These are phyloP conservation scores for Darevskia mixta DNA, from an alignment of 2,797 vertebrate genomes.

Conservation along the genomic window DNA sequence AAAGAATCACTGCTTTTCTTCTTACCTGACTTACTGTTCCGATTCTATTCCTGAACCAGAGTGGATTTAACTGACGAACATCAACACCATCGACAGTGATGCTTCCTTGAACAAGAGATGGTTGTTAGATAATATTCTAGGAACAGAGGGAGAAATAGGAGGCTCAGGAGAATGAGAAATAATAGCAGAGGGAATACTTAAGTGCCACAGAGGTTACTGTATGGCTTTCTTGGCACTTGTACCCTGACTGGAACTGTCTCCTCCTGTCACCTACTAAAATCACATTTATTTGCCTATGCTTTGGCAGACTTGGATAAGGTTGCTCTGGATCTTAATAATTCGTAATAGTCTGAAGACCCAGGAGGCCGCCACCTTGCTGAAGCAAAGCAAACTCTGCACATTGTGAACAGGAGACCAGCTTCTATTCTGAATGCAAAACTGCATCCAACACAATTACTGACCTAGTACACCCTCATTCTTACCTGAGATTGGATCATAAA, in stretches of 20 bases:
- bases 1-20: background rate
- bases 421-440: background rate
- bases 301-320: too few species aligned
- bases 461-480: slow-evolving; percentile 32
- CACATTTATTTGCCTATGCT: too few species aligned
- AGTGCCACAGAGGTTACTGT: too few species aligned
- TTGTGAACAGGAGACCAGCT: background rate
- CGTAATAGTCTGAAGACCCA: too few species aligned
- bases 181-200: background rate
- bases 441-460: background rate
- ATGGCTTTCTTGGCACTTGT: too few species aligned
- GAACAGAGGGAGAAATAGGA: slow-evolving; percentile 7
- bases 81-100: slow-evolving; percentile 89
- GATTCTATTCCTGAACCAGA: slow-evolving; percentile 91
- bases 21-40: slow-evolving; percentile 97
- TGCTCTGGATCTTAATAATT: too few species aligned
- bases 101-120: slow-evolving; percentile 78
- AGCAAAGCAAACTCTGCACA: background rate
- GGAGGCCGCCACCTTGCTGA: too few species aligned
- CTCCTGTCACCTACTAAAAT: too few species aligned
- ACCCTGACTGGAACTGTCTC: too few species aligned
- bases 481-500: slow-evolving; percentile 90
- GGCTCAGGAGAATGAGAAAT: background rate
- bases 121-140: slow-evolving; percentile 1
- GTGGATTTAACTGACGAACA: slow-evolving; percentile 90